Evolutionary conservation across 2,888 invertebrate species (phyloP).

Genomic region (Drosophila pegasa): DNA sequence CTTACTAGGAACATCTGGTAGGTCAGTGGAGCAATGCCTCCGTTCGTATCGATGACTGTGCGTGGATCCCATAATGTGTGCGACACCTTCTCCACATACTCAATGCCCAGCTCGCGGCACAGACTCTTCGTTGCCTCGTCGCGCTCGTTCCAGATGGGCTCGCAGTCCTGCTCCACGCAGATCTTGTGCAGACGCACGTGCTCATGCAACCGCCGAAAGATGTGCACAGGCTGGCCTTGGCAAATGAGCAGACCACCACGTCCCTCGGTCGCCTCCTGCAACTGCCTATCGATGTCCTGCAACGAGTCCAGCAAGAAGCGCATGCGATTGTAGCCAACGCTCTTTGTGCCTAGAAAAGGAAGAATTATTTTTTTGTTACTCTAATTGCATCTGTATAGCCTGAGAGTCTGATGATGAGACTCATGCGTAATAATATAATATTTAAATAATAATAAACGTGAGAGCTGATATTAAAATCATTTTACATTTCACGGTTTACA

Average conservation of each 20-base stretch:
- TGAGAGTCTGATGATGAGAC: too few relatives aligned
- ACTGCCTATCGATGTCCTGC: constrained; percentile 87
- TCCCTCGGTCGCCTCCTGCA: constrained; percentile 83
- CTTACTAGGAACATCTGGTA: constrained; percentile 89
- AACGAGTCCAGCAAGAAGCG: constrained; percentile 89
- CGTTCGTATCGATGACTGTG: constrained; percentile 88
- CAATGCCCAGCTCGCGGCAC: constrained; percentile 87
- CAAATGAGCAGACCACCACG: constrained; percentile 88
- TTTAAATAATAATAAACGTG: too few relatives aligned
- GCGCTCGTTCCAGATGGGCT: constrained; percentile 89
- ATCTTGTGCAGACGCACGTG: constrained; percentile 86
- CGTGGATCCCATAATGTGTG: constrained; percentile 91
- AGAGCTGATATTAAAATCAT: too few relatives aligned
- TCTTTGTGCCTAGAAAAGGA: constrained; percentile 86
- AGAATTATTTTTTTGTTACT: too few relatives aligned
- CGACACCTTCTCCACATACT: constrained; percentile 87
- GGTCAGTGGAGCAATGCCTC: constrained; percentile 89
- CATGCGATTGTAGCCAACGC: constrained; percentile 89
- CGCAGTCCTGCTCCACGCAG: constrained; percentile 89
- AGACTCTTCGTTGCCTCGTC: constrained; percentile 87
- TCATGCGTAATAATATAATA: too few relatives aligned
- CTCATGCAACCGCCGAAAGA: constrained; percentile 87
- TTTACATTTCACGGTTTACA: too few relatives aligned
- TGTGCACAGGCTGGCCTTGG: constrained; percentile 87
- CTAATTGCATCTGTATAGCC: not conserved